These are phyloP conservation scores for Cantharis rustica DNA, from an alignment of 2,888 invertebrate species.

Conservation along the genomic window DNA sequence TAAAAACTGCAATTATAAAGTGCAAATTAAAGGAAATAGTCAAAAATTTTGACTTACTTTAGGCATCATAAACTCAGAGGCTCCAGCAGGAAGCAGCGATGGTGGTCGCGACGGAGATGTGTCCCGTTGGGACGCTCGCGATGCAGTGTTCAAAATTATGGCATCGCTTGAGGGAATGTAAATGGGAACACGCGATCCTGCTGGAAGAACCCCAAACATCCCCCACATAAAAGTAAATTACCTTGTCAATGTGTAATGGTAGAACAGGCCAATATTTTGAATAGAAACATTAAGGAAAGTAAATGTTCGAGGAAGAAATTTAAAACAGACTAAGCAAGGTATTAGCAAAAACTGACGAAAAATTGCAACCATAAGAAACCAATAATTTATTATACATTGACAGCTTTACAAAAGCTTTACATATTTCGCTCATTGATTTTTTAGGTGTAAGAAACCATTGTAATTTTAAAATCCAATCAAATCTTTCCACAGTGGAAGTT, in stretches of 20 bases:
- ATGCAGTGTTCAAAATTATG: conserved; percentile 40
- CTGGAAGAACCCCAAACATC: conserved; percentile 45
- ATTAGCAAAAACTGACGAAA: not conserved
- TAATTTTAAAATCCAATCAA: not conserved
- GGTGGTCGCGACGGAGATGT: conserved; percentile 45
- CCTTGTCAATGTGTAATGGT: conserved; percentile 14
- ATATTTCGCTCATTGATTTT: not conserved
- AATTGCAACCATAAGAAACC: not conserved
- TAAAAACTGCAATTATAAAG: not conserved
- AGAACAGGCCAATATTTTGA: not conserved
- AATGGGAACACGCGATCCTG: conserved; percentile 53
- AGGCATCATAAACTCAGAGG: conserved; percentile 36
- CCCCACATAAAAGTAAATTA: conserved; percentile 33
- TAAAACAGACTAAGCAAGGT: not conserved
- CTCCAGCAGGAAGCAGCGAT: conserved; percentile 42
- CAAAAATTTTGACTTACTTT: conserved; percentile 38
- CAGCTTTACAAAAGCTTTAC: conserved; percentile 8
- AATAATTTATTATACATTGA: conserved; percentile 7
- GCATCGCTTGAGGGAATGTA: conserved; percentile 47
- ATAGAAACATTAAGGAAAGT: not conserved
- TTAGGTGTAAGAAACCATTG: not conserved
- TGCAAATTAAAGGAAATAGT: not conserved
- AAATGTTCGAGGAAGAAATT: not conserved
- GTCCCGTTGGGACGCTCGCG: conserved; percentile 45
- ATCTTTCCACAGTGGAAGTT: not conserved